phyloP scores from a whole-genome alignment of 2,888 invertebrate species.

The Oscheius myriophilus region DNA sequence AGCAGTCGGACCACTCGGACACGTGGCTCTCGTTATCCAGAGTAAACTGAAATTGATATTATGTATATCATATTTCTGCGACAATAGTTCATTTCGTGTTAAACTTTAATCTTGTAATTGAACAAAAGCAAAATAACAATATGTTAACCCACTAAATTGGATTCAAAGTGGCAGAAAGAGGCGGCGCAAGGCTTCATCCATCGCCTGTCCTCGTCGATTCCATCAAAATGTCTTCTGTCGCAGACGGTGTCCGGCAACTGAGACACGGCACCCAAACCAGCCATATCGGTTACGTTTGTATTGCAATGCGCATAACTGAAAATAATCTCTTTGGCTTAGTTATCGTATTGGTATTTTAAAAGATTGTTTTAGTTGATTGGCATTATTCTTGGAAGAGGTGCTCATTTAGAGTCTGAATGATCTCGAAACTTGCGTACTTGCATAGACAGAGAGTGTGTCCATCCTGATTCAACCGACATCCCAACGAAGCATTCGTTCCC shows the following conservation, averaged over 20 bases:
- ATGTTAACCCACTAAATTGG: background rate
- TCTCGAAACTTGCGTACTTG: constrained; percentile 31
- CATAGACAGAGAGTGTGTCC: constrained; percentile 49
- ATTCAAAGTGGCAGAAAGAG: constrained; percentile 36
- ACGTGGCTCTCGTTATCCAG: constrained; percentile 4
- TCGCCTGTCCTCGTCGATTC: constrained; percentile 34
- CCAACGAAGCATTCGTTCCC: constrained; percentile 35
- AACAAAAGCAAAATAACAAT: background rate
- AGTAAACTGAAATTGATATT: background rate
- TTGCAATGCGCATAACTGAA: constrained; percentile 43
- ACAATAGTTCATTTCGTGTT: background rate
- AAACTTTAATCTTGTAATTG: background rate
- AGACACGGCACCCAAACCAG: constrained; percentile 14
- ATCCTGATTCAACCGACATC: constrained; percentile 46
- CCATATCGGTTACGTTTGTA: constrained; percentile 33
- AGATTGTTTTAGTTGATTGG: background rate
- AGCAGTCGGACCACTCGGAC: constrained; percentile 13
- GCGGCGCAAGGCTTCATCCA: constrained; percentile 48
- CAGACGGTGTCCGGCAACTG: constrained; percentile 43
- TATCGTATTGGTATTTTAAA: background rate
- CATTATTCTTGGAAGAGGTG: background rate
- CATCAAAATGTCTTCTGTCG: constrained; percentile 34
- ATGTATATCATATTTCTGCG: background rate
- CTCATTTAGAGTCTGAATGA: background rate
- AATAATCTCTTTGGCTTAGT: background rate